A percentile compares a stretch with the other conserved stretches of the same genome.
Evolutionary conservation across 2,888 invertebrate genomes (phyloP).

Genomic region (Trileptium ribeirensis): DNA sequence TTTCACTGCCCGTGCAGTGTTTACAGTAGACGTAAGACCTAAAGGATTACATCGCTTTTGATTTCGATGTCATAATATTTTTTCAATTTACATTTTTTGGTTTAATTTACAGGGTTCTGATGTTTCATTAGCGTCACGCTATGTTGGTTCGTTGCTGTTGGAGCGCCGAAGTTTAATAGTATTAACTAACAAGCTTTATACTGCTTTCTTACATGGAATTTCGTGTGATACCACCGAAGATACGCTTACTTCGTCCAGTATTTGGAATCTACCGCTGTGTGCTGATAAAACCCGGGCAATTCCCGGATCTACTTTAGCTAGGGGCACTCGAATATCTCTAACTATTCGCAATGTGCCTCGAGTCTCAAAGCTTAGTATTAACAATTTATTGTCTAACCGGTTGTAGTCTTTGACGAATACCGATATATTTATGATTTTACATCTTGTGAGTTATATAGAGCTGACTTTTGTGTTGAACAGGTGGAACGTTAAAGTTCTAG

Average conservation of each 20-base stretch:
- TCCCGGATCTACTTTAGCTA: not conserved
- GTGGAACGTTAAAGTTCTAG: no score
- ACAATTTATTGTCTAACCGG: not conserved
- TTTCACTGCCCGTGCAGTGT: no score
- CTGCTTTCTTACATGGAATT: slow-evolving; percentile 60
- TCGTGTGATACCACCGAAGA: not conserved
- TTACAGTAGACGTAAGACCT: no score
- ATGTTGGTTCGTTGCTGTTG: slow-evolving; percentile 59
- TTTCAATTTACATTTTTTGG: no score
- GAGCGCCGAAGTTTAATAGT: slow-evolving; percentile 81
- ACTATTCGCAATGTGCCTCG: slow-evolving; percentile 2
- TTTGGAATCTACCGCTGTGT: not conserved
- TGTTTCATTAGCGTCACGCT: not conserved
- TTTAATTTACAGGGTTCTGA: no score
- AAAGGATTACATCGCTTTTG: no score
- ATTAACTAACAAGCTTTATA: slow-evolving; percentile 73
- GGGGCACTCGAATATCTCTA: slow-evolving; percentile 2
- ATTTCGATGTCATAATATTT: no score
- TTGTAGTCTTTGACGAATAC: no score
- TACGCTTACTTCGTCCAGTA: no score
- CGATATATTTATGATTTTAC: no score
- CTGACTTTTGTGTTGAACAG: no score
- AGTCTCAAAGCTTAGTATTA: not conserved
- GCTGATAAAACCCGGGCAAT: slow-evolving; percentile 16
- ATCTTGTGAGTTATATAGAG: no score